These are phyloP conservation scores for Trachelus stipa DNA, from an alignment of 2,888 invertebrate genomes.

Conservation along the genomic window DNA sequence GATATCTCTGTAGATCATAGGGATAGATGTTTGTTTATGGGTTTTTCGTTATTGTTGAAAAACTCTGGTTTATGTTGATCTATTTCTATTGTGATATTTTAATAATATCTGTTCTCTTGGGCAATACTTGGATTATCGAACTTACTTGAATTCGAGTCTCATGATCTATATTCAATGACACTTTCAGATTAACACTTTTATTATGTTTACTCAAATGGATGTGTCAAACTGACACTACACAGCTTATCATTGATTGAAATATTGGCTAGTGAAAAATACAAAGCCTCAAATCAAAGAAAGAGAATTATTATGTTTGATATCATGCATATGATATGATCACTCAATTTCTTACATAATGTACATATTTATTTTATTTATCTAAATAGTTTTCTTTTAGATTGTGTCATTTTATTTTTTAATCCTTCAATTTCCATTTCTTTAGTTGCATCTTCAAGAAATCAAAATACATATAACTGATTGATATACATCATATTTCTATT, in stretches of 20 bases:
- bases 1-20: neutral
- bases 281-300: neutral
- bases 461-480: neutral
- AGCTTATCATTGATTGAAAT: neutral
- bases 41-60: neutral
- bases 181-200: neutral
- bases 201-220: neutral
- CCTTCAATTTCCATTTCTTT: neutral
- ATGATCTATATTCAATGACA: neutral
- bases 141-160: neutral
- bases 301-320: neutral
- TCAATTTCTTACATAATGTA: neutral
- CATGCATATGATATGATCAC: neutral
- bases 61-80: neutral
- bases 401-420: neutral
- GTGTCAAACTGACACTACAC: neutral
- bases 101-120: neutral
- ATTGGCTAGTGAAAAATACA: neutral
- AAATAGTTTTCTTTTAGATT: neutral
- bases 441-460: neutral
- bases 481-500: neutral
- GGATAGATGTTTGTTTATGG: neutral
- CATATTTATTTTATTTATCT: neutral
- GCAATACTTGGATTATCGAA: neutral
- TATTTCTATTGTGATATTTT: constrained; percentile 1